Percentiles rank a stretch among this genome's conserved stretches.
These are phyloP conservation scores for Antedon mediterranea DNA, from an alignment of 53 echinoderm and acorn worm genomes.

Conservation along the genomic window DNA sequence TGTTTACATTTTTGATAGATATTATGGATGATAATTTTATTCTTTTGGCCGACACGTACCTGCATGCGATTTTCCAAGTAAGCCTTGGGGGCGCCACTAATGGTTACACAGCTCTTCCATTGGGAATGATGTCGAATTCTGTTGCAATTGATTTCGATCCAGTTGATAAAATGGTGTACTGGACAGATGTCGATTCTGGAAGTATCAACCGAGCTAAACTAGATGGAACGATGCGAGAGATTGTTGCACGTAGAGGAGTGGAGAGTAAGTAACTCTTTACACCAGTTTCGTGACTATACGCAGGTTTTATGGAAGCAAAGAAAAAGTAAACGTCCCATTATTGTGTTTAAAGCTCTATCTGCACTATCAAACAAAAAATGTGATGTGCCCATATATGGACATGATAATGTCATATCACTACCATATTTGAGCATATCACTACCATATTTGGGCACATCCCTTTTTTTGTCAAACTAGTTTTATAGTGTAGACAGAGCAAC, in stretches of 20 bases:
- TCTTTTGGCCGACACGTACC: conserved; percentile 57
- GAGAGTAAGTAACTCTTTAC: conserved; percentile 1
- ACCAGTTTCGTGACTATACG: background rate
- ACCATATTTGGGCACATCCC: too few species aligned
- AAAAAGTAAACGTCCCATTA: too few species aligned
- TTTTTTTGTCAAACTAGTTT: too few species aligned
- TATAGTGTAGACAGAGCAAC: too few species aligned
- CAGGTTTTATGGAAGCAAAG: too few species aligned
- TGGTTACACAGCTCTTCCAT: conserved; percentile 32
- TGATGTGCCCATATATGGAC: too few species aligned
- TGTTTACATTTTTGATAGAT: conserved; percentile 14
- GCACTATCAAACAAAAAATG: too few species aligned
- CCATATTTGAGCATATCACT: too few species aligned
- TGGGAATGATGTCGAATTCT: conserved; percentile 42
- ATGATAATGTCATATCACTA: too few species aligned
- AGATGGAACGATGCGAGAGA: conserved; percentile 22
- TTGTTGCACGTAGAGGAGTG: background rate
- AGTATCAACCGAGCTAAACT: conserved; percentile 34
- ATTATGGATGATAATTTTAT: conserved; percentile 56
- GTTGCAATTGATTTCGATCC: conserved; percentile 72
- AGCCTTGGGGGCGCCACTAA: conserved; percentile 18
- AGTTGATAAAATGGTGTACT: conserved; percentile 49
- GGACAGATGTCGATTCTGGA: conserved; percentile 61
- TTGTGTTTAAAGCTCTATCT: too few species aligned
- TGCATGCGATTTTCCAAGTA: conserved; percentile 64